Base-by-base conservation (phyloP, 2,797 vertebrate species). In the Alfaro cultratus region DNA sequence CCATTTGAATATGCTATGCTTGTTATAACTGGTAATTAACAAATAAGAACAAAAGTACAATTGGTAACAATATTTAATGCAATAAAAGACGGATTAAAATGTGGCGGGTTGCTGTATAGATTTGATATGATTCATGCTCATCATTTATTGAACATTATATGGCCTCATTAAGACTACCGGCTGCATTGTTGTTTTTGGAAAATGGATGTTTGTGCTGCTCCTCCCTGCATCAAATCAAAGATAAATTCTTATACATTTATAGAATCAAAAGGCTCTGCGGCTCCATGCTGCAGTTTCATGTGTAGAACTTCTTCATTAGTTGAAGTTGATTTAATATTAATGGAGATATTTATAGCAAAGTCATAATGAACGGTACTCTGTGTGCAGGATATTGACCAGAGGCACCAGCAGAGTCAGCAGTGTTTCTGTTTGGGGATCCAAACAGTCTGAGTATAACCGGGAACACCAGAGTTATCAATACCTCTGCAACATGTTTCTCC, bases 371-470 rank as follows among this genome's bases (percentile, higher is more conserved):
- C 78, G 26, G 13, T 57, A 73, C n/a, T 60, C 75, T 83, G 73
- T 79, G 72, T 75, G 83, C 77, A 87, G 82, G 83, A 79, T 84
- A 83, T 90, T 87, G 91, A 91, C 85, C 81, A 77, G 67, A 31
- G 82, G 77, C 80, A 64, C 71, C 79, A 76, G 78, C 80, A 75
- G 83, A 79, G 89, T 91, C 82, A 81, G 85, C 71, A 1, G 16
- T 80, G 79, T 57, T 80, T 49, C 81, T 85, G 86, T 77, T 82
- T 71, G 76, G 71, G 81, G 78, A 76, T 83, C 76, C 57, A 74
- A 47, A 81, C 53, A 68, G 80, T 74, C 75, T 51, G 87, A 76
- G 78, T 81, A 78, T 76, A 81, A 84, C 79, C 83, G 70, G 82
- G 13, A 57, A 82, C 82, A 89, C 81, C 83, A 82, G 80, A 43